A percentile compares a stretch with the other conserved stretches of the same genome.
Conservation (phyloP, 2,113 vertebrate species). For the Rhinoptilus africanus region DNA sequence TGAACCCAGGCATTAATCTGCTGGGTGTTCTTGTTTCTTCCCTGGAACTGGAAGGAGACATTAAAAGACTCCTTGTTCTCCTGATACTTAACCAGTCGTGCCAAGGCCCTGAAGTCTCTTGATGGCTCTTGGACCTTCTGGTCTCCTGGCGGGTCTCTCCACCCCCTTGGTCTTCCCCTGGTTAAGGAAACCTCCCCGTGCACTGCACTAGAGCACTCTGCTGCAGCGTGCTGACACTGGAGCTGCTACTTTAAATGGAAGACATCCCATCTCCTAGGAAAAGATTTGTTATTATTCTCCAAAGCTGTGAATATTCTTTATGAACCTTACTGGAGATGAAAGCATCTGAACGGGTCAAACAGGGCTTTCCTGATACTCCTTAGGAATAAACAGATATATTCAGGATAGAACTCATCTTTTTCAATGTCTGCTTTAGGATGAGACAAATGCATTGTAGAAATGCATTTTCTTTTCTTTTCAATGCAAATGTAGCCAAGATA, state of each 20-base stretch:
- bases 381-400: not conserved
- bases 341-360: not conserved
- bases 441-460: not conserved
- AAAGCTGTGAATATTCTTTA: not conserved
- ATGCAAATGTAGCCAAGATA: not conserved
- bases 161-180: not conserved
- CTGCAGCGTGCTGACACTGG: accelerated
- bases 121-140: no score
- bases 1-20: no score
- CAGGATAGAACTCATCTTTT: not conserved
- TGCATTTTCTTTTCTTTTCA: not conserved
- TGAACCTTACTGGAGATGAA: not conserved
- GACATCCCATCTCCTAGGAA: not conserved
- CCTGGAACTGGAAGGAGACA: no score
- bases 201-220: accelerated
- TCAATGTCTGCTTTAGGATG: not conserved
- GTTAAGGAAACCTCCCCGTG: accelerated
- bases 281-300: not conserved
- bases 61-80: no score
- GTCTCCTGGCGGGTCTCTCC: not conserved
- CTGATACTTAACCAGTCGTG: no score
- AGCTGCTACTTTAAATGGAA: not conserved
- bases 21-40: no score
- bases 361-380: not conserved
- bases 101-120: no score